Evolutionary conservation across 2,888 invertebrate genomes (phyloP), one percentile per base, ranked within the genome.

Genomic region (Opisthograptis luteolata): DNA sequence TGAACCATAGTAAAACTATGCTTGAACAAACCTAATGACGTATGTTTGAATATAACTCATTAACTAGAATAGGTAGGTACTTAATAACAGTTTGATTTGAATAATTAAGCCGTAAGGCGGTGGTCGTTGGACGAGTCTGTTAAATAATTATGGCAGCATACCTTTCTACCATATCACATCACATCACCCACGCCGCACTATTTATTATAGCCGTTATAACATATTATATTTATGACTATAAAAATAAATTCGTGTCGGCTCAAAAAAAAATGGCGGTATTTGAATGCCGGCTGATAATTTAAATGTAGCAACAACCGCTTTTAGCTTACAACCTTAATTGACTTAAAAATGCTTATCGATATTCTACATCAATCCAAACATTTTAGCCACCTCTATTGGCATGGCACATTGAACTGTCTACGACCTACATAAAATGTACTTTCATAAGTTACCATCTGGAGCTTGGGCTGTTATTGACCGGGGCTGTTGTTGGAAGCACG

Each of bases 311-410:
- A 89, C 89, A 90, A 89, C 88, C 84, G 88, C 89, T 88, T 90
- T 90, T 89, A 90, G 87, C 89, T 88, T 89, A 90, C 89, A 90
- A 87, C 89, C 88, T 88, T 90, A 90, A 89, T 90, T 90, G 89
- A 90, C 89, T 89, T 89, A 90, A 90, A 90, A 90, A 89, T 88
- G 87, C 87, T 90, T 89, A 90, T 89, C 88, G 87, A 89, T 89
- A 84, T 70, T 68, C 64, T 56, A 64, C 60, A 66, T 66, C 49
- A 61, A 55, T 64, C 67, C 64, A 64, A 72, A 63, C 73, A 69
- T 62, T 68, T 62, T 59, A 56, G 64, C 62, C 66, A 61, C 32
- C 37, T n/a, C 12, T 14, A 2, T n/a, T 9, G 32, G 1, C 37
- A 51, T 25, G 34, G 47, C 19, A 81, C 73, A 72, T 44, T 72